phyloP scores from a whole-genome alignment of 1,140 invertebrate genomes.

The Littorina saxatilis region DNA sequence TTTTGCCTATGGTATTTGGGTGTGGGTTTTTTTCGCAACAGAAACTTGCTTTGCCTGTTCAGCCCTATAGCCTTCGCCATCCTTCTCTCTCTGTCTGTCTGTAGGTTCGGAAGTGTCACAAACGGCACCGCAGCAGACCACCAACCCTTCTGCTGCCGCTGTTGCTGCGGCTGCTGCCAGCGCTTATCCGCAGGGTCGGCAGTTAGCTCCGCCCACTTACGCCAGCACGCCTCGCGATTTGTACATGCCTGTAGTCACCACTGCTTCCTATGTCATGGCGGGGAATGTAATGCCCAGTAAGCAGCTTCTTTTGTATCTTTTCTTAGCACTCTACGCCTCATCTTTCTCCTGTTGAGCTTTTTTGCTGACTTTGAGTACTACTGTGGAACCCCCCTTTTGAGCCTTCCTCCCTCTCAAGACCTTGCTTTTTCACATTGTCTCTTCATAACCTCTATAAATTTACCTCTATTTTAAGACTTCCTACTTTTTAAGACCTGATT shows the following conservation, averaged over 20 bases:
- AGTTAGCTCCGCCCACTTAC: constrained; percentile 43
- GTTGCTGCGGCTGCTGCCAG: constrained; percentile 45
- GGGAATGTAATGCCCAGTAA: constrained; percentile 56
- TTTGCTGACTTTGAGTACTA: too few relatives aligned
- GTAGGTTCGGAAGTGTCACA: constrained; percentile 47
- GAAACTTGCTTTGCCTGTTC: too few relatives aligned
- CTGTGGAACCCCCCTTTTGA: too few relatives aligned
- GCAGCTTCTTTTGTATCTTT: neutral
- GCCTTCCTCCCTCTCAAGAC: too few relatives aligned
- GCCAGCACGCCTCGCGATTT: constrained; percentile 47
- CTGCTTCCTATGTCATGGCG: constrained; percentile 57
- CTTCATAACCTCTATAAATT: too few relatives aligned
- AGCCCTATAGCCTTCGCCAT: too few relatives aligned
- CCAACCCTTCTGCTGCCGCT: constrained; percentile 27
- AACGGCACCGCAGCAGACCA: neutral
- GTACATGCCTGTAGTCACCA: constrained; percentile 56
- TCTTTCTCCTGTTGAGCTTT: constrained; percentile 9
- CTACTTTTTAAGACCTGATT: too few relatives aligned
- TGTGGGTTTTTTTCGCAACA: too few relatives aligned
- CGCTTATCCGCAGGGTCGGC: constrained; percentile 52
- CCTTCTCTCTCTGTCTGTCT: constrained; percentile 38
- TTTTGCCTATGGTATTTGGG: too few relatives aligned
- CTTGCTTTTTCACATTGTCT: too few relatives aligned
- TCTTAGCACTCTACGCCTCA: neutral
- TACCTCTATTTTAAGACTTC: too few relatives aligned